Evolutionary conservation across 2,113 vertebrate genomes (phyloP), one percentile per base, ranked within the genome.

Genomic region (Phainopepla nitens): DNA sequence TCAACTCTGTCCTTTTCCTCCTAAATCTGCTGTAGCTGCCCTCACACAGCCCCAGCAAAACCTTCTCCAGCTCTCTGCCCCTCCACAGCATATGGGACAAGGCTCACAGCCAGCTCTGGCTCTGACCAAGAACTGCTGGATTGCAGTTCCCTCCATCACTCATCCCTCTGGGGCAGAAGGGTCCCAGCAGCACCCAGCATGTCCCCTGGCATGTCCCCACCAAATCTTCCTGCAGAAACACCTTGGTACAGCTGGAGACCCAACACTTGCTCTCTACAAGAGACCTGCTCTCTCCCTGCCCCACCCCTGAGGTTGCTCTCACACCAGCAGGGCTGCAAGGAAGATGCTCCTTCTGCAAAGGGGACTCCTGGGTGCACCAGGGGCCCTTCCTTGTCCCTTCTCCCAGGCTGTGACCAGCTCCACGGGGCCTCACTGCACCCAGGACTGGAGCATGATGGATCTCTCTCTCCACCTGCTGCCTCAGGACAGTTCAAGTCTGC

Each of bases 341-440:
- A 86, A 70, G 35, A 11, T 64, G 28, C 18, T 87, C 36, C 28
- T 76, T 56, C 69, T 80, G 54, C 69, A 51, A 39, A 64, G 27
- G 54, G 23, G 15, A 54, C 20, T 50, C 50, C 54, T 5, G 2
- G 31, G 19, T 35, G 11, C 22, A 61, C 6, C 44, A 42, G 49
- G 6, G 42, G 39, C 39, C n/a, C n/a, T 8, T 41, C n/a, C 24
- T 29, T 4, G 45, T 20, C 51, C 73, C 44, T 65, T 66, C 31
- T 45, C 51, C 71, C 53, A 58, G 15, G 25, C 51, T 62, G n/a
- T 29, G 49, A 33, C 21, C 71, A 76, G 66, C 44, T 79, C 50
- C 82, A n/a, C 0, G 0, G 50, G 28, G 22, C 44, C 58, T 50
- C 68, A 10, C 11, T n/a, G 23, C 3, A 7, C 33, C 44, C 53